These are phyloP conservation scores for Proteles cristata DNA, from an alignment of 2,113 vertebrate species.

Conservation along the genomic window DNA sequence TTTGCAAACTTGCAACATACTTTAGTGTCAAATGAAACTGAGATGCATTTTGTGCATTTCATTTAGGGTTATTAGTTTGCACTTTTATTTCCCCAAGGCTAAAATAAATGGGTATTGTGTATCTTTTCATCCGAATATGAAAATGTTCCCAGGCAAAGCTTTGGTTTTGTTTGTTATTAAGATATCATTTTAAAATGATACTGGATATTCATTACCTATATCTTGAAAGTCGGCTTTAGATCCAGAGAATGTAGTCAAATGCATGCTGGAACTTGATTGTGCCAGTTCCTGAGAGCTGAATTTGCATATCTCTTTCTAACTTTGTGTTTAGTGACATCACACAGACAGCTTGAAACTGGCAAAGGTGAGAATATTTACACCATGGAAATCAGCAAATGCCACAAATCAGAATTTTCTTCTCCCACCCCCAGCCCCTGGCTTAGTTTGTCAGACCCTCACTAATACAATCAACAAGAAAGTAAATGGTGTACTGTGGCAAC, in stretches of 20 bases:
- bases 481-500: background rate
- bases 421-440: rapidly evolving
- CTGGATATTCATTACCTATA: background rate
- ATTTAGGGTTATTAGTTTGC: slow-evolving; percentile 64
- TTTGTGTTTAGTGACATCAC: background rate
- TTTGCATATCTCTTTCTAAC: background rate
- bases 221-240: background rate
- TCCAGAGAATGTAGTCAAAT: background rate
- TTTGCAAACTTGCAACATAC: slow-evolving; percentile 69
- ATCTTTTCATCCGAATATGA: slow-evolving; percentile 64
- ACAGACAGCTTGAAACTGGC: background rate
- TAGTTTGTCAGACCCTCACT: background rate
- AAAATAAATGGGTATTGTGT: slow-evolving; percentile 58
- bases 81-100: slow-evolving; percentile 76
- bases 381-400: background rate
- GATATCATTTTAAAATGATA: slow-evolving; percentile 51
- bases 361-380: background rate
- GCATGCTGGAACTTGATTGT: background rate
- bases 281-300: background rate
- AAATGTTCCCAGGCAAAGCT: slow-evolving; percentile 58
- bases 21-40: slow-evolving; percentile 54
- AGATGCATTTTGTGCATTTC: slow-evolving; percentile 58
- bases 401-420: background rate
- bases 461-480: background rate
- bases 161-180: slow-evolving; percentile 58